Evolutionary conservation across 1,140 invertebrate genomes (phyloP).

Genomic region (Eupristina koningsbergeri): DNA sequence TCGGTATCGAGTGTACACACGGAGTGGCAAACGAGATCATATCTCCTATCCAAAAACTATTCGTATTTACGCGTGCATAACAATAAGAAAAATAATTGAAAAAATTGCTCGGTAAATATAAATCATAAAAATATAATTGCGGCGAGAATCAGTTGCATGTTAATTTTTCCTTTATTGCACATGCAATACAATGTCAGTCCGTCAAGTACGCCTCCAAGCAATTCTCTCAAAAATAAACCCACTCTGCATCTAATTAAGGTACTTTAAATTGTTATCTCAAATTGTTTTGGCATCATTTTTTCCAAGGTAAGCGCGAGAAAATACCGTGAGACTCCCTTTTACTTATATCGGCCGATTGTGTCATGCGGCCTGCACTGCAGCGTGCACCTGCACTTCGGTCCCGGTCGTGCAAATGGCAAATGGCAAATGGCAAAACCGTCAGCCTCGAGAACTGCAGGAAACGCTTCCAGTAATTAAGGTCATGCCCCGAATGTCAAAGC

Average conservation of each 20-base stretch:
- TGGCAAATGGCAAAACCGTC: constrained; percentile 23
- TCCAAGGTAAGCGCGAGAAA: not conserved
- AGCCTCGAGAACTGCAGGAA: constrained; percentile 7
- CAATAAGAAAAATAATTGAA: not conserved
- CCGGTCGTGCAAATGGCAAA: too few relatives aligned
- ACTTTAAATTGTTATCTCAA: constrained; percentile 3
- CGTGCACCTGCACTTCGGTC: constrained; percentile 12
- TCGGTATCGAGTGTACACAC: not conserved
- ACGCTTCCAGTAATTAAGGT: constrained; percentile 36
- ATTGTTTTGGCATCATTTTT: constrained; percentile 4
- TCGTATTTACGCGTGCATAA: too few relatives aligned
- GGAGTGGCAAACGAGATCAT: too few relatives aligned
- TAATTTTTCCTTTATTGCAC: not conserved
- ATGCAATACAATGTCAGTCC: not conserved
- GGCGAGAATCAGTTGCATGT: not conserved
- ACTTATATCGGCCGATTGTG: not conserved
- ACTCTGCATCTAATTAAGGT: constrained; percentile 3
- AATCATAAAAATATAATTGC: not conserved
- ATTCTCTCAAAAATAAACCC: not conserved
- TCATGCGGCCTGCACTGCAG: too few relatives aligned
- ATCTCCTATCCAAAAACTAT: too few relatives aligned
- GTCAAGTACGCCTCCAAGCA: not conserved
- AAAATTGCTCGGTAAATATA: not conserved
- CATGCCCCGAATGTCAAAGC: constrained; percentile 1
- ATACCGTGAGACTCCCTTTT: constrained; percentile 22